Evolutionary conservation across 37 sponge, comb jelly and placozoan species (phyloP), one percentile per base, ranked within the genome.

Genomic region (Beroe forskalii): DNA sequence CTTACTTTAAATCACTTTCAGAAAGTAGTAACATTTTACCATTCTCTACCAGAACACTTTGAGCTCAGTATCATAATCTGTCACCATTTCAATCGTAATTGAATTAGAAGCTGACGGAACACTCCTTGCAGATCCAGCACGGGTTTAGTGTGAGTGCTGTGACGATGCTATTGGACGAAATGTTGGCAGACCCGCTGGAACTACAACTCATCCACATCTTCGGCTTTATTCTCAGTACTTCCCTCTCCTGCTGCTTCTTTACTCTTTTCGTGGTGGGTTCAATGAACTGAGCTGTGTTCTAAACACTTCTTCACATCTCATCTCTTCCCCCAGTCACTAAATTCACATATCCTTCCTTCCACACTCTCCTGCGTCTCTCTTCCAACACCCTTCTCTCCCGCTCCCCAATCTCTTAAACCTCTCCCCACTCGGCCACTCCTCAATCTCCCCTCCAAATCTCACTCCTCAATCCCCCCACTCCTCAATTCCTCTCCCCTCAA

Each of bases 171-270:
- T 23, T 80, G 23, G 40, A 24, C 2, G 86, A 80, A 25, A 6
- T 80, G 55, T 27, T 38, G 6, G 55, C 20, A 14, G 86, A 80
- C 28, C 86, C 86, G 1, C 37, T 80, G 28, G 86, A 80, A 48
- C 35, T 80, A 12, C 86, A 80, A 38, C 86, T 80, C 1, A 80
- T 80, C 25, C 86, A 80, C 55, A 44, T 80, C 2, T 33, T 80
- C 37, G 86, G 86, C 27, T 80, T 80, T 31, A 25, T 80, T 25
- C 86, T 80, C 55, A 80, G 55, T 44, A 80, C 35, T 24, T 80
- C 86, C 86, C 86, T 80, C 86, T 80, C 86, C 31, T 44, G 44
- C 86, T 80, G 86, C 86, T 80, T 80, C 86, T 44, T 80, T 24
- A 80, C 86, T 38, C 55, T 80, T 17, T 80, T 80, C 55, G 86